Evolutionary conservation across 2,888 invertebrate genomes (phyloP), one percentile per base, ranked within the genome.

Genomic region (Acanthacorydalis orientalis): DNA sequence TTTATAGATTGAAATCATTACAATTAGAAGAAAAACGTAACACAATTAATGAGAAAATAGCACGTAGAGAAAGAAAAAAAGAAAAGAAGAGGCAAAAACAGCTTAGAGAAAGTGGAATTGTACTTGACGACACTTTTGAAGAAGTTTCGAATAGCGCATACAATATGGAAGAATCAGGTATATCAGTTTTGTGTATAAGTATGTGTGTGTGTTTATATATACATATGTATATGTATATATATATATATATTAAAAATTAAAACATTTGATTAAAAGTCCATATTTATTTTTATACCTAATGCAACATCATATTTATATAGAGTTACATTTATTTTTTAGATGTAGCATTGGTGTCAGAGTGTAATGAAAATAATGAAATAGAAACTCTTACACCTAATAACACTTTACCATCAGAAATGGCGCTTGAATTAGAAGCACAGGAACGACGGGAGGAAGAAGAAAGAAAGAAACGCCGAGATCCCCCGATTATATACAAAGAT

Each of bases 401-500:
- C 41, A 63, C 68, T 57, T 52, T 69, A 7, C 70, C 74, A 1
- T 69, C 72, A 4, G 72, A 78, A 54, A 62, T 69, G 52, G 68
- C 70, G 35, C 63, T 70, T 47, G 73, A 75, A 54, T 63, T 75
- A 57, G 73, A 76, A 53, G 77, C 75, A 39, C 80, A 80, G 54
- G 79, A 80, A 61, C 70, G 73, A 49, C 70, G 73, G 43, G 75
- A 74, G 53, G 75, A 77, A 51, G 86, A 86, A 62, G 80, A 77
- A 60, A 75, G 76, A 57, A 80, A 79, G 64, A 77, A 78, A 56
- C 72, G 71, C 50, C 71, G 81, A 47, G 84, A 87, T 61, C 88
- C 88, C 44, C 86, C 89, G 39, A 78, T 89, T 57, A 79, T 87
- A 37, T 88, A 76, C 65, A 76, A 73, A 55, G 82, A 82, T 59